Base-by-base conservation (phyloP, 1,140 invertebrate genomes). In the Probaryconus sp. region DNA sequence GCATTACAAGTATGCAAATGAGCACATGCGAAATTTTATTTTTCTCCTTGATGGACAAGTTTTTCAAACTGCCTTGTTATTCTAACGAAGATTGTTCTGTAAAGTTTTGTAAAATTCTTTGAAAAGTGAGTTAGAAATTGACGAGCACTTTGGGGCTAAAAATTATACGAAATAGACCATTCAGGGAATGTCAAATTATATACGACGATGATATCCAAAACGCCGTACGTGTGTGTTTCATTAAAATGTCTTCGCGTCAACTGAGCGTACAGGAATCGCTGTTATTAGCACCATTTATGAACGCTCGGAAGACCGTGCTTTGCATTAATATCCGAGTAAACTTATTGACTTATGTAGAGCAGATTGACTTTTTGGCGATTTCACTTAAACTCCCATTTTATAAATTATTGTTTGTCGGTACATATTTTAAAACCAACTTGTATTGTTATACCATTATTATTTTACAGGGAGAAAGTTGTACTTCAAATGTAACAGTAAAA, bases 271-370 rank as follows among this genome's bases (percentile, higher is more conserved):
- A 33, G 43, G 18, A 43, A 58, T 60, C 30, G 65, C 37, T 45
- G 55, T 69, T 69, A 69, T 69, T 60, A 69, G 37, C 55, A 53
- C 43, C 47, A 60, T 60, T 69, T 60, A 60, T 69, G 30, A 43
- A 60, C 47, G 65, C 65, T 69, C 53, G 53, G 43, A 0, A 60
- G 47, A 28, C 24, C 55, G 37, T 16, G 53, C 45, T 28, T n/a
- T 69, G 16, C 43, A 5, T 35, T 58, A 51, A 18, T 14, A 37
- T n/a, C 14, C 11, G 53, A 21, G 38, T 33, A 38, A 51, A 69
- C 47, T 35, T 69, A 58, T 60, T 60, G 64, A 68, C 30, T 43
- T 61, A 69, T 69, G 48, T 69, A 69, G 65, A 61, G 20, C 65
- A 47, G 55, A 37, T 61, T 53, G 47, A 60, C 61, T 69, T 55